Base-by-base conservation (phyloP, 2,888 invertebrate species). In the Pilophorus perplexus region DNA sequence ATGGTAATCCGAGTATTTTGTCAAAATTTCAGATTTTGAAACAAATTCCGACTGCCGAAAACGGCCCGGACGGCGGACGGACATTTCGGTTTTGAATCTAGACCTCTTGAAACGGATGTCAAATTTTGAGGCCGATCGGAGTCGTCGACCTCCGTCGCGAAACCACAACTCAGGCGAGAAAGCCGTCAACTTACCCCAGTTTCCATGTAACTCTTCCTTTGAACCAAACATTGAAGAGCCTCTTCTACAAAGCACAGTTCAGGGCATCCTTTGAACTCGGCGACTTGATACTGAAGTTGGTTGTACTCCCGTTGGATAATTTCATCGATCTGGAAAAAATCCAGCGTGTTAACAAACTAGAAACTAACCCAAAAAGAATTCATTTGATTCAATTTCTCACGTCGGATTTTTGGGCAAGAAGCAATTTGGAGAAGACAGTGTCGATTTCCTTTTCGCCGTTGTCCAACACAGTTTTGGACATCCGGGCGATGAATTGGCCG, bases 181-280 rank as follows among this genome's bases (percentile, higher is more conserved):
- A n/a, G n/a, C n/a, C n/a, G n/a, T n/a, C 10, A 48, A 48, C 62
- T 44, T 20, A 62, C 62, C 20, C 62, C 62, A 28, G 46, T 28
- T 4, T 62, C 62, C 5, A 62, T 22, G 28, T 14, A 18, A 16
- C 18, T 27, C 40, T 60, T 78, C 75, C 88, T 81, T 57, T 78
- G 74, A 64, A 80, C 79, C 6, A 93, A 79, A 75, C 88, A 82
- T 55, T 83, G 77, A 55, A 94, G 77, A 12, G 95, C 95, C 78
- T 91, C 85, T 75, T 93, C 87, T 71, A 94, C 85, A 75, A 90
- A 96, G 73, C 89, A 85, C 74, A 86, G 83, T 79, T 96, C 95
- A 1, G 93, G 89, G 73, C 85, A 86, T 71, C 86, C 83, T 72
- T 85, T 84, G 75, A 88, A 87, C 57, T 85, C 85, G 3, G 74